Evolutionary conservation across 2,797 vertebrate species (phyloP).

Genomic region (Mormyrus proboscirostris): DNA sequence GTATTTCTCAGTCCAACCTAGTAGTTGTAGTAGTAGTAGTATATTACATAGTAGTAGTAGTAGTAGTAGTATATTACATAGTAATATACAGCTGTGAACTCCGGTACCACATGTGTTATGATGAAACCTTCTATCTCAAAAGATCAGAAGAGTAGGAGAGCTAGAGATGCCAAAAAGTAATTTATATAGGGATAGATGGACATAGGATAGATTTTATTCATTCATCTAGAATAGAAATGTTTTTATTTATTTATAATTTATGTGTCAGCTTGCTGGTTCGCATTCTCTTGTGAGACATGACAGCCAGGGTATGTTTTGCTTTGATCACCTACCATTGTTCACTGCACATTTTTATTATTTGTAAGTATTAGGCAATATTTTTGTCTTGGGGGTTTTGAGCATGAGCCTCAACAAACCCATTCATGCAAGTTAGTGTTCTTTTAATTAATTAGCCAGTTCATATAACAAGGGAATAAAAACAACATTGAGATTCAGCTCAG

Average conservation of each 20-base stretch:
- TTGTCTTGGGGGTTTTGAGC: neutral
- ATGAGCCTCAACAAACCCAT: neutral
- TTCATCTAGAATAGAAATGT: neutral
- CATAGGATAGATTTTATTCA: neutral
- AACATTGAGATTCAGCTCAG: neutral
- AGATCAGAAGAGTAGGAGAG: neutral
- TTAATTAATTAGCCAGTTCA: conserved; percentile 17
- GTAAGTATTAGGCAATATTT: neutral
- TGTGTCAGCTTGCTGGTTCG: neutral
- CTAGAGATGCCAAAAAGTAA: neutral
- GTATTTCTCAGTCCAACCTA: neutral
- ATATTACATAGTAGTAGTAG: no score
- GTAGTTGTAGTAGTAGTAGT: no score
- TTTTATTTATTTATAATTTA: neutral
- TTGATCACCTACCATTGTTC: neutral
- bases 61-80: no score
- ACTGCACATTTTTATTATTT: neutral
- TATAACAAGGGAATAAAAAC: neutral
- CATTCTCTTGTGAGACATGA: neutral
- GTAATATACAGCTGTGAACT: neutral
- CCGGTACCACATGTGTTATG: neutral
- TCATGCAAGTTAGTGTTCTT: neutral
- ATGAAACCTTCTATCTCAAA: neutral
- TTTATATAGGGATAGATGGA: neutral
- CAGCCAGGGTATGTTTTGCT: neutral